phyloP scores from a whole-genome alignment of 2,888 invertebrate species.

The Lepas anatifera region DNA sequence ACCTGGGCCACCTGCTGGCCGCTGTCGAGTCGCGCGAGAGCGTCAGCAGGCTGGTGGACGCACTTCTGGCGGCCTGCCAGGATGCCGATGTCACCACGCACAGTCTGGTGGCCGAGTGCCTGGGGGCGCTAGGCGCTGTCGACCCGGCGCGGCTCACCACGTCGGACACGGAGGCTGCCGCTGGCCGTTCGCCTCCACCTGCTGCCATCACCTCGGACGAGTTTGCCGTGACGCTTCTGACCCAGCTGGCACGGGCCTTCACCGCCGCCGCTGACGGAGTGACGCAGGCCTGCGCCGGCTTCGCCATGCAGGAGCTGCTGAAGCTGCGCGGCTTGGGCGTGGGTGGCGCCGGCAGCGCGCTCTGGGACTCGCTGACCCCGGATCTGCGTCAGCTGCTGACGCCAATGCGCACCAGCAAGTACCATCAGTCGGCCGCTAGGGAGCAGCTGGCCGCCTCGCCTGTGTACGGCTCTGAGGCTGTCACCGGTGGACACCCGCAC shows the following conservation, averaged over 20 bases:
- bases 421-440: neutral
- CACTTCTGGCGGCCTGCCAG: neutral
- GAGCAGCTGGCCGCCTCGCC: neutral
- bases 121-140: constrained; percentile 21
- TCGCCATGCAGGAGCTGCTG: constrained; percentile 23
- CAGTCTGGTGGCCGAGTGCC: neutral
- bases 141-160: constrained; percentile 21
- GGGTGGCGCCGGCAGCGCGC: constrained; percentile 16
- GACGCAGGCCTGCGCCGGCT: constrained; percentile 24
- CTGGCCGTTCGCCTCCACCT: constrained; percentile 19
- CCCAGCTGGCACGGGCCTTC: constrained; percentile 22
- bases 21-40: neutral
- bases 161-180: constrained; percentile 7
- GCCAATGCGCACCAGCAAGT: constrained; percentile 23
- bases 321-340: neutral
- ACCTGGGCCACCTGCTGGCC: neutral
- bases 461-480: neutral
- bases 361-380: constrained; percentile 18
- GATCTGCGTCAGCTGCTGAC: constrained; percentile 23
- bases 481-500: neutral
- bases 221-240: constrained; percentile 20
- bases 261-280: constrained; percentile 23
- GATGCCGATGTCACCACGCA: neutral
- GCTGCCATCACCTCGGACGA: neutral
- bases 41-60: neutral